Evolutionary conservation across 2,797 vertebrate species (phyloP).

Genomic region (Picus viridis): DNA sequence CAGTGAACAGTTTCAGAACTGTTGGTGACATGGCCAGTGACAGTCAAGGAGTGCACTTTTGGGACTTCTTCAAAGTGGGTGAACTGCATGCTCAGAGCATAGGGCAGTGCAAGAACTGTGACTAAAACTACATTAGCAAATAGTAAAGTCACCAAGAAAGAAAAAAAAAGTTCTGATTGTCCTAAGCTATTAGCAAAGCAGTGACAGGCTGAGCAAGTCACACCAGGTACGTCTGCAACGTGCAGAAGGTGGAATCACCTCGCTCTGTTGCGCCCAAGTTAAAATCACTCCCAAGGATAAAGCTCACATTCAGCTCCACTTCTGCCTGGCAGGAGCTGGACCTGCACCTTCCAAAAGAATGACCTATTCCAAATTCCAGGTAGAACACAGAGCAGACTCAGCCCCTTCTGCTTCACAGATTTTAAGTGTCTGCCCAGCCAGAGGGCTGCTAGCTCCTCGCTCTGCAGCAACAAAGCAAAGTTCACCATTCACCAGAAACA

Average conservation of each 20-base stretch:
- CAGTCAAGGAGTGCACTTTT: not conserved
- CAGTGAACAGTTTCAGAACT: not conserved
- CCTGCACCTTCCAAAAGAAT: not conserved
- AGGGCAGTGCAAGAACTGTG: not conserved
- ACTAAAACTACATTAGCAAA: not conserved
- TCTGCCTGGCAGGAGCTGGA: not conserved
- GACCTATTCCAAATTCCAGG: not conserved
- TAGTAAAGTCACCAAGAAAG: not conserved
- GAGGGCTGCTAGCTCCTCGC: not conserved
- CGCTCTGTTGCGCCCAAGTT: rapidly evolving
- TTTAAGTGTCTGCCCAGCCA: not conserved
- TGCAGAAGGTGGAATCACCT: not conserved
- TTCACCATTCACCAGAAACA: not conserved
- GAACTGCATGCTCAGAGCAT: not conserved
- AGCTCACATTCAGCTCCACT: not conserved
- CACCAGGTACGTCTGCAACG: not conserved
- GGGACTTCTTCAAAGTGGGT: not conserved
- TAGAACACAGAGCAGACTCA: not conserved
- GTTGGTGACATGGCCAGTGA: not conserved
- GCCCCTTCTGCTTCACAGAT: not conserved
- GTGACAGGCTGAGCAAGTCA: not conserved
- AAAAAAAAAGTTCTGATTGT: not conserved
- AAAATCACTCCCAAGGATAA: not conserved
- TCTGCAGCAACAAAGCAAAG: not conserved
- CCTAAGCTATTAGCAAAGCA: not conserved